Base-by-base conservation (phyloP, 1,140 invertebrate species). In the Oncopodura yosiiana region DNA sequence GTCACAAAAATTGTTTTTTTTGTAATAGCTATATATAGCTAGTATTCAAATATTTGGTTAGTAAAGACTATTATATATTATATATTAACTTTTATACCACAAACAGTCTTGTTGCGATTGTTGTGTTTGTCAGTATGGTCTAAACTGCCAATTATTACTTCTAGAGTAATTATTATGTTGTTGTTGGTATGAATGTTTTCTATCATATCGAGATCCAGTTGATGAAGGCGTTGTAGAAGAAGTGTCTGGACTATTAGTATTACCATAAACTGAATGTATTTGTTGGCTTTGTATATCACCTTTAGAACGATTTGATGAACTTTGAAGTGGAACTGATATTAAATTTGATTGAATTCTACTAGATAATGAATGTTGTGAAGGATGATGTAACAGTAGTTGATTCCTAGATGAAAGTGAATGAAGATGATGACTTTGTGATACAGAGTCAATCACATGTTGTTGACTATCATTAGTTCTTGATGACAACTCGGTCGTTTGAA, bases 321-420 rank as follows among this genome's bases (percentile, higher is more conserved):
- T 27, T 23, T 48, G 53, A 18, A 55, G 43, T 1, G 45, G 53
- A 5, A 44, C 45, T 5, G 38, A 44, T 41, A 56, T 56, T 56
- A 49, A 42, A 32, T 53, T 60, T n/a, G 57, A 50, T 18, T 45
- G 41, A 2, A 52, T 54, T 54, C 57, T 24, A 54, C 44, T 18
- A 52, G 57, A 38, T n/a, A 60, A 54, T 34, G 34, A 48, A 14
- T 60, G 51, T 9, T 51, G 29, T 21, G 39, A 27, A 24, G 19
- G n/a, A 11, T 49, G 38, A 16, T 24, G 26, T 41, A 49, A 23
- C 24, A 36, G 36, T 3, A 18, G 16, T 0, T 44, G 30, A 37
- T 48, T 32, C 1, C 42, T 49, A 12, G 19, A n/a, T n/a, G 11
- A 30, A 37, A 30, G 38, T 27, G 36, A 16, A 38, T 34, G 50